Percentiles rank a stretch among this genome's conserved stretches.
Conservation (phyloP, 2,888 invertebrate species). For the Tiliacea citrago region DNA sequence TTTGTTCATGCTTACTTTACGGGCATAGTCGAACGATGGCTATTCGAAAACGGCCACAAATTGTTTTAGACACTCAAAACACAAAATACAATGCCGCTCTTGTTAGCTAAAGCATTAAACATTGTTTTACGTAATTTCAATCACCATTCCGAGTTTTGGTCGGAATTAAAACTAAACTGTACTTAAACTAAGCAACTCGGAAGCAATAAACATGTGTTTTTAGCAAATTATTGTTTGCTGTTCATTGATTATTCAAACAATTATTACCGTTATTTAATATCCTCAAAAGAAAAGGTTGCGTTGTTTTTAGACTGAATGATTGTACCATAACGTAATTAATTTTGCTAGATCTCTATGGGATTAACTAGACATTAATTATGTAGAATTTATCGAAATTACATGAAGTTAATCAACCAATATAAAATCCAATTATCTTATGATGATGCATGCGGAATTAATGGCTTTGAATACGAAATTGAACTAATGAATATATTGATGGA, state of each 20-base stretch:
- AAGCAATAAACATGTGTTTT: slow-evolving; percentile 30
- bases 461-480: slow-evolving; percentile 28
- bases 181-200: slow-evolving; percentile 17
- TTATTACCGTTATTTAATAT: not conserved
- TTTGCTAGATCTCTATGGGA: not conserved
- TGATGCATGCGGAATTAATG: slow-evolving; percentile 21
- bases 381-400: slow-evolving; percentile 2
- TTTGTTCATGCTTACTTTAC: not conserved
- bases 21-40: not conserved
- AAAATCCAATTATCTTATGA: slow-evolving; percentile 36
- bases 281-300: not conserved
- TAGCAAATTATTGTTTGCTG: not conserved
- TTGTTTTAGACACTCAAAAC: not conserved
- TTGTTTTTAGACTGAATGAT: not conserved
- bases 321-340: slow-evolving; percentile 5
- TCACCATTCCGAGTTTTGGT: slow-evolving; percentile 7
- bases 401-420: slow-evolving; percentile 24
- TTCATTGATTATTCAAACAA: not conserved
- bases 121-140: slow-evolving; percentile 9
- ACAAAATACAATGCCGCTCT: not conserved
- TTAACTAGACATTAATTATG: slow-evolving; percentile 9
- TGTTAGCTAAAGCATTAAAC: not conserved
- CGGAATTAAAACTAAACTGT: slow-evolving; percentile 9
- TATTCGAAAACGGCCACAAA: not conserved
- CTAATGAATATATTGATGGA: slow-evolving; percentile 12